phyloP scores from a whole-genome alignment of 2,797 vertebrate species.

The Furcifer pardalis region DNA sequence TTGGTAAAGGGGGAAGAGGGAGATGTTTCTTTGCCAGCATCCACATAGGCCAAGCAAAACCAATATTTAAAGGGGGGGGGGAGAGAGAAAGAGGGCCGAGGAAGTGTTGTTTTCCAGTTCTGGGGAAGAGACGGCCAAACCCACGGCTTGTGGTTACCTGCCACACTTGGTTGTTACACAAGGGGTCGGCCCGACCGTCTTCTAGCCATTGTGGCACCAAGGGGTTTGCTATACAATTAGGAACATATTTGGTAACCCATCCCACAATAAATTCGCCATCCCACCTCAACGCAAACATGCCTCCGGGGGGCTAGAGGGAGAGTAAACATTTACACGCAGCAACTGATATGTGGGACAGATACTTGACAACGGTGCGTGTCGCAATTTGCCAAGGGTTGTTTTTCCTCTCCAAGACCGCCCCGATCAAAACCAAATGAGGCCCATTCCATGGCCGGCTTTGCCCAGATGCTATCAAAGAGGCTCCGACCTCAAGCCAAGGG shows the following conservation, averaged over 20 bases:
- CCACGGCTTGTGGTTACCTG: slow-evolving; percentile 68
- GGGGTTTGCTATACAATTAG: slow-evolving; percentile 60
- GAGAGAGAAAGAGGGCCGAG: slow-evolving; percentile 23
- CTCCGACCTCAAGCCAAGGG: slow-evolving; percentile 62
- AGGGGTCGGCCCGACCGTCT: slow-evolving; percentile 47
- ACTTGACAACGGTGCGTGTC: slow-evolving; percentile 50
- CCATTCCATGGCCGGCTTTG: slow-evolving; percentile 54
- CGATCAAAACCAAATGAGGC: slow-evolving; percentile 61
- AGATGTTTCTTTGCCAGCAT: slow-evolving; percentile 24
- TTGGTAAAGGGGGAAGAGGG: background rate
- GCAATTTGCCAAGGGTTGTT: slow-evolving; percentile 50
- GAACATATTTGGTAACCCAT: slow-evolving; percentile 70
- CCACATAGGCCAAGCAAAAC: slow-evolving; percentile 56
- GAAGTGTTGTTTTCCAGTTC: slow-evolving; percentile 30
- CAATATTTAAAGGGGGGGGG: slow-evolving; percentile 41
- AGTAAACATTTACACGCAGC: slow-evolving; percentile 65
- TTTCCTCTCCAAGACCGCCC: slow-evolving; percentile 52
- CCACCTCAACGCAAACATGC: slow-evolving; percentile 64
- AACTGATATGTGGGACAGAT: slow-evolving; percentile 57
- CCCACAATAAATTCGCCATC: slow-evolving; percentile 67
- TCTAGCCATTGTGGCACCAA: slow-evolving; percentile 68
- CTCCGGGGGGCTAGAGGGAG: slow-evolving; percentile 27
- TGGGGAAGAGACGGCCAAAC: slow-evolving; percentile 31
- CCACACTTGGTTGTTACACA: slow-evolving; percentile 54
- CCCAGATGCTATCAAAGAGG: slow-evolving; percentile 44